These are phyloP conservation scores for Chionomys nivalis DNA, from an alignment of 2,113 vertebrate species.

Conservation along the genomic window DNA sequence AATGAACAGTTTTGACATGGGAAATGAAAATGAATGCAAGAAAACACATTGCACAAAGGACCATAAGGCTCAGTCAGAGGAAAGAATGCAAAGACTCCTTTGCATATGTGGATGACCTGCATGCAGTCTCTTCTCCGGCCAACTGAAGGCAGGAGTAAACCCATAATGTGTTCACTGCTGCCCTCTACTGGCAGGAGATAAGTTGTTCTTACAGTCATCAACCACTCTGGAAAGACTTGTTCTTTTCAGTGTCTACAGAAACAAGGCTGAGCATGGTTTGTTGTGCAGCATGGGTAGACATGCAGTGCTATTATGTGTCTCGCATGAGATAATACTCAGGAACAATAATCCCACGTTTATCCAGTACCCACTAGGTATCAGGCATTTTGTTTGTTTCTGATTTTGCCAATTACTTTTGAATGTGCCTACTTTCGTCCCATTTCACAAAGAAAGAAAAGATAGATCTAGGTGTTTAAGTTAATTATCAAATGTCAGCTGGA, in stretches of 20 bases:
- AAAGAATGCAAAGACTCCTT: neutral
- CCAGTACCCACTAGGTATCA: conserved; percentile 38
- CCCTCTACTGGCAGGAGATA: conserved; percentile 44
- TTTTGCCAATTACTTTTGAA: neutral
- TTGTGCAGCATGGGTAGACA: neutral
- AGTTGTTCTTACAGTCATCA: neutral
- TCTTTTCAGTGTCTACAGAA: conserved; percentile 20
- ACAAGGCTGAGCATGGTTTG: conserved; percentile 23
- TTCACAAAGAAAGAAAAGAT: neutral
- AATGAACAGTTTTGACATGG: neutral
- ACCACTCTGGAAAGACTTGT: neutral
- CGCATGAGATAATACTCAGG: neutral
- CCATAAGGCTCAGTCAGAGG: conserved; percentile 58
- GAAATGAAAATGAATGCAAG: conserved; percentile 53
- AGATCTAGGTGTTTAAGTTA: neutral
- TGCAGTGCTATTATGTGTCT: neutral
- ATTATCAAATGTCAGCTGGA: neutral
- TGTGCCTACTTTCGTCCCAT: neutral
- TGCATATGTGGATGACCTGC: neutral
- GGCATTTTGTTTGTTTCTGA: neutral
- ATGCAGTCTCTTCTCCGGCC: neutral
- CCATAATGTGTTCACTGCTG: neutral
- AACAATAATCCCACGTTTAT: conserved; percentile 27
- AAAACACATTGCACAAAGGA: conserved; percentile 53
- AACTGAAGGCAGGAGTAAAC: neutral